A percentile compares a stretch with the other conserved stretches of the same genome.
Evolutionary conservation across 2,113 vertebrate genomes (phyloP).

Genomic region (Charina bottae): DNA sequence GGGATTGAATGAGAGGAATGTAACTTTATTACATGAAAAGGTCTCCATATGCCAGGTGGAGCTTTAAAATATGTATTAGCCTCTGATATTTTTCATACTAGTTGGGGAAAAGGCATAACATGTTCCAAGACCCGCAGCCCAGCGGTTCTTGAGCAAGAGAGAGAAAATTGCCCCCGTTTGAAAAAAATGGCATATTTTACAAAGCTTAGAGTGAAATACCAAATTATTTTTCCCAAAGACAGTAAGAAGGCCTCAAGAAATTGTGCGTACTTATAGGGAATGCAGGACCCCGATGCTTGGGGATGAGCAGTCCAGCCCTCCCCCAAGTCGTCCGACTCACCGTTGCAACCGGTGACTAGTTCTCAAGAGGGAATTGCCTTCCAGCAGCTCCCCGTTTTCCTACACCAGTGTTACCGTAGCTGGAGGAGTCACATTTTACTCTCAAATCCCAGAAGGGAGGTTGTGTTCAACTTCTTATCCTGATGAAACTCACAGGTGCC

Average conservation of each 20-base stretch:
- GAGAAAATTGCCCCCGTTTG: slow-evolving; percentile 3
- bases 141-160: slow-evolving; percentile 38
- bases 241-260: slow-evolving; percentile 58
- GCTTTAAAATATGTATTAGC: slow-evolving; percentile 64
- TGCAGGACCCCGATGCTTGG: slow-evolving; percentile 49
- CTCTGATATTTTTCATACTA: slow-evolving; percentile 60
- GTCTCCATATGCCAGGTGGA: slow-evolving; percentile 58
- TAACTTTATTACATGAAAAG: slow-evolving; percentile 53
- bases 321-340: slow-evolving; percentile 42
- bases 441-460: slow-evolving; percentile 57
- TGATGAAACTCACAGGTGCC: background rate
- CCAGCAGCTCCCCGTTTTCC: slow-evolving; percentile 47
- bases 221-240: slow-evolving; percentile 45
- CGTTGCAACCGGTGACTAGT: slow-evolving; percentile 42
- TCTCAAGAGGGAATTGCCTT: slow-evolving; percentile 55
- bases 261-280: slow-evolving; percentile 59
- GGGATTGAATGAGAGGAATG: slow-evolving; percentile 27
- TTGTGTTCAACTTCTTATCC: slow-evolving; percentile 19
- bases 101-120: slow-evolving; percentile 48
- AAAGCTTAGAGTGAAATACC: slow-evolving; percentile 37
- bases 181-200: slow-evolving; percentile 47
- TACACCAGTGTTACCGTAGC: slow-evolving; percentile 41
- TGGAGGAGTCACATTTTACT: background rate
- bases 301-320: slow-evolving; percentile 43
- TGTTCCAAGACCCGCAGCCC: slow-evolving; percentile 35